Conservation (phyloP, 2,888 invertebrate genomes). For the Balanococcus diminutus region DNA sequence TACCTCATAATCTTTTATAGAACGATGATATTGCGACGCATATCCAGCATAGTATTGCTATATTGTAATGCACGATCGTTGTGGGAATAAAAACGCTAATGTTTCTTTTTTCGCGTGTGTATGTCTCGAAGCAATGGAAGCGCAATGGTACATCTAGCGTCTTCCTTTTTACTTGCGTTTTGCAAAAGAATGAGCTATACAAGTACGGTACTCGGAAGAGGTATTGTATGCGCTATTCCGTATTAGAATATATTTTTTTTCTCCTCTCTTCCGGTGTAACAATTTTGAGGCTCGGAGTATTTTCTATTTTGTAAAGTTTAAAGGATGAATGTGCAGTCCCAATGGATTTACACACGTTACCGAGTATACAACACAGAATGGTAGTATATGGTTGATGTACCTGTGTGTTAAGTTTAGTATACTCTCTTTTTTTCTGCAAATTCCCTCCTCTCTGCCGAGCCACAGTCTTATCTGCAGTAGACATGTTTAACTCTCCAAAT, state of each 20-base stretch:
- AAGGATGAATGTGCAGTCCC: conserved; percentile 36
- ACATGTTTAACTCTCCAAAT: too few relatives aligned
- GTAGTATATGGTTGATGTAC: background rate
- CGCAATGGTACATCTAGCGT: conserved; percentile 28
- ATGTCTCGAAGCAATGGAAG: conserved; percentile 37
- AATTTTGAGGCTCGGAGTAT: conserved; percentile 44
- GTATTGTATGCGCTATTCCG: background rate
- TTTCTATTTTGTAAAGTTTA: conserved; percentile 47
- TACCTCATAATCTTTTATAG: conserved; percentile 51
- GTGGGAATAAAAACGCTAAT: conserved; percentile 49
- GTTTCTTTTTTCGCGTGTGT: conserved; percentile 42
- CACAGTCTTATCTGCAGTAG: too few relatives aligned
- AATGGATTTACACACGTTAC: conserved; percentile 26
- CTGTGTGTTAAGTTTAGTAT: conserved; percentile 10
- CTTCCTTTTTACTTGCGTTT: background rate
- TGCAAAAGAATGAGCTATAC: conserved; percentile 29
- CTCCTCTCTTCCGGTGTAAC: conserved; percentile 16
- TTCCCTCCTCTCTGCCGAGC: background rate
- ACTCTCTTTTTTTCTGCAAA: background rate
- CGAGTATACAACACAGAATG: background rate
- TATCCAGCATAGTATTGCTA: conserved; percentile 40
- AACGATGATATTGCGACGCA: conserved; percentile 46
- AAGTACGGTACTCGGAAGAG: conserved; percentile 12
- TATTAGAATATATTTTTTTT: conserved; percentile 31
- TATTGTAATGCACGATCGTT: conserved; percentile 50